Percentiles rank a stretch among this genome's conserved stretches.
phyloP scores from a whole-genome alignment of 2,888 invertebrate species.

The Leptinotarsa juncta region DNA sequence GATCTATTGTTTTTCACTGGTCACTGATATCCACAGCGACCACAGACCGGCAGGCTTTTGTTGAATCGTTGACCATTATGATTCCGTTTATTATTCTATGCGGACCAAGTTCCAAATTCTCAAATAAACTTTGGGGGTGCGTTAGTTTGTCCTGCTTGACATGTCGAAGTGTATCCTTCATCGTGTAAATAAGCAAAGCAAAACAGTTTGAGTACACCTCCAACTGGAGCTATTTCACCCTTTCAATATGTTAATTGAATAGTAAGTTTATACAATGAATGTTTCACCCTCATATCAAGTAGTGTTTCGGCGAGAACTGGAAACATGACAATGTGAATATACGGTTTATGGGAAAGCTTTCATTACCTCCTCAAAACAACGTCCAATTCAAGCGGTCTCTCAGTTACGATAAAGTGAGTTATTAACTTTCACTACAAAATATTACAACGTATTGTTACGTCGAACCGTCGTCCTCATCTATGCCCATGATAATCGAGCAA shows the following conservation, averaged over 20 bases:
- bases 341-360: too few species aligned
- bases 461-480: too few species aligned
- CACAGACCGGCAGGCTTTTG: slow-evolving; percentile 27
- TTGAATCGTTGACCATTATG: slow-evolving; percentile 30
- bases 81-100: slow-evolving; percentile 27
- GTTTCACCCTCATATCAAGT: not conserved
- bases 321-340: too few species aligned
- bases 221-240: not conserved
- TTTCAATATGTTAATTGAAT: not conserved
- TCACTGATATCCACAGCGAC: slow-evolving; percentile 31
- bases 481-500: too few species aligned
- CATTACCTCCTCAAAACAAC: too few species aligned
- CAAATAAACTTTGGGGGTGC: not conserved
- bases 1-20: slow-evolving; percentile 26
- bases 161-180: too few species aligned
- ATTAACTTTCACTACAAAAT: too few species aligned
- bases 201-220: too few species aligned
- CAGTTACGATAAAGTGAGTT: too few species aligned
- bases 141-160: not conserved
- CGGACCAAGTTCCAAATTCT: slow-evolving; percentile 1
- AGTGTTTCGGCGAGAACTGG: too few species aligned
- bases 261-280: not conserved
- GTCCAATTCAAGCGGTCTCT: too few species aligned
- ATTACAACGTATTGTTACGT: too few species aligned
- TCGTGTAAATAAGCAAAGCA: not conserved